Conservation (phyloP, 2,113 vertebrate species). For the Coptodon bakossiorum region DNA sequence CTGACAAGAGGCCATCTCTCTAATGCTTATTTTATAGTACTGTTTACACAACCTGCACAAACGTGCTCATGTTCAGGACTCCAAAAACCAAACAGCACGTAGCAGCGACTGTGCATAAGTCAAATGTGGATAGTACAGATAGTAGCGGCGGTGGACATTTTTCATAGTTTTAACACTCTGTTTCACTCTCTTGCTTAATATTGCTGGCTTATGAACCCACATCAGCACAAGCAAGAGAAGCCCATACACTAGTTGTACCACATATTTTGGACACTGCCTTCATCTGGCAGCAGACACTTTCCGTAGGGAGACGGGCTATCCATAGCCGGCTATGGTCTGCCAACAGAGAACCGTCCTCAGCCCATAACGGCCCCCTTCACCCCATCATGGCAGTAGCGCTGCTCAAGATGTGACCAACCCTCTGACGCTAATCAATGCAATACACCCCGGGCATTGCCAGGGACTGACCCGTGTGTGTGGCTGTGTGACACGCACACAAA, state of each 20-base stretch:
- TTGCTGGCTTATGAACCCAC: neutral
- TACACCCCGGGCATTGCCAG: slow-evolving; percentile 40
- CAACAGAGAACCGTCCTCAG: neutral
- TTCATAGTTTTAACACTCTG: neutral
- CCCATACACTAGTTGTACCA: neutral
- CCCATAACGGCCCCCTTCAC: neutral
- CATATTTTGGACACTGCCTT: neutral
- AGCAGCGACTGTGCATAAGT: neutral
- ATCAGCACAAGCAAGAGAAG: neutral
- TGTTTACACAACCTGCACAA: neutral
- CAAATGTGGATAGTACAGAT: neutral
- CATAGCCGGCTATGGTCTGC: neutral
- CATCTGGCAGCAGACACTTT: neutral
- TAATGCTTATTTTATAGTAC: neutral
- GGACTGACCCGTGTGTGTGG: slow-evolving; percentile 20
- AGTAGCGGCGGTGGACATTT: neutral
- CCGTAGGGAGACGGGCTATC: neutral
- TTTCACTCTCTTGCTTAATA: neutral
- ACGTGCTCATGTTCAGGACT: neutral
- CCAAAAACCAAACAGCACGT: neutral
- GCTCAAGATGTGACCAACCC: slow-evolving; percentile 30
- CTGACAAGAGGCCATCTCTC: neutral
- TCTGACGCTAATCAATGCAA: slow-evolving; percentile 52
- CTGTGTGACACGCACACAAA: slow-evolving; percentile 10
- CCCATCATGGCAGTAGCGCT: neutral